Conservation (phyloP, 2,113 vertebrate species). For the Lophura nycthemera region DNA sequence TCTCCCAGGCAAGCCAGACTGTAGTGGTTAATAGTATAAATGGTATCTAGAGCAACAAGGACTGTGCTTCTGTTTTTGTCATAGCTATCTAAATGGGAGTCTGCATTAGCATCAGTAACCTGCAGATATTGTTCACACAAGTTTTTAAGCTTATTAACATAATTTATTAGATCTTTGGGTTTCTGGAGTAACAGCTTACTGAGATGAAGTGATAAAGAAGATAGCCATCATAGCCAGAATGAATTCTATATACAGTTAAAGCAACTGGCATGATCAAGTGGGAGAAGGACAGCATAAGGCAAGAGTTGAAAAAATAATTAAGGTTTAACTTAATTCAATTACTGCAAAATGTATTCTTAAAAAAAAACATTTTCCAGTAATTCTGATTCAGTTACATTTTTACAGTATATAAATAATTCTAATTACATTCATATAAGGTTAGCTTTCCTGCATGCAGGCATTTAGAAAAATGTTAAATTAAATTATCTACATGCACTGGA, state of each 20-base stretch:
- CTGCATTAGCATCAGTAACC: neutral
- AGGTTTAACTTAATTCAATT: constrained; percentile 68
- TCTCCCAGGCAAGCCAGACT: constrained; percentile 18
- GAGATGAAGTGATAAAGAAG: neutral
- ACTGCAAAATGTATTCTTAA: constrained; percentile 37
- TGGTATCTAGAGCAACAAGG: neutral
- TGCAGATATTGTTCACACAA: neutral
- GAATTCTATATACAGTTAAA: constrained; percentile 7
- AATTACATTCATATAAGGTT: constrained; percentile 75
- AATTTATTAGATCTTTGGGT: constrained; percentile 23
- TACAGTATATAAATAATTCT: constrained; percentile 80
- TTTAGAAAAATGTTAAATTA: constrained; percentile 78
- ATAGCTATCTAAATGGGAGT: neutral
- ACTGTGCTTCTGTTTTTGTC: constrained; percentile 18
- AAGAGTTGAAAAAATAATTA: constrained; percentile 75
- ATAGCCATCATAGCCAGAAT: neutral
- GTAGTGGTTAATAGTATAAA: neutral
- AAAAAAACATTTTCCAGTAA: constrained; percentile 72
- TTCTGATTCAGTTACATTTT: constrained; percentile 75
- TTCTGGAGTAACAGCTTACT: neutral
- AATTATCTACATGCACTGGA: constrained; percentile 78
- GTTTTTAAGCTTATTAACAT: constrained; percentile 19
- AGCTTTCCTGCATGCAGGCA: constrained; percentile 73
- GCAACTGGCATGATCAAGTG: constrained; percentile 6
- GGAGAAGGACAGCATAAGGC: constrained; percentile 32